Conservation (phyloP, 1,140 invertebrate genomes). For the Metopolophium dirhodum region DNA sequence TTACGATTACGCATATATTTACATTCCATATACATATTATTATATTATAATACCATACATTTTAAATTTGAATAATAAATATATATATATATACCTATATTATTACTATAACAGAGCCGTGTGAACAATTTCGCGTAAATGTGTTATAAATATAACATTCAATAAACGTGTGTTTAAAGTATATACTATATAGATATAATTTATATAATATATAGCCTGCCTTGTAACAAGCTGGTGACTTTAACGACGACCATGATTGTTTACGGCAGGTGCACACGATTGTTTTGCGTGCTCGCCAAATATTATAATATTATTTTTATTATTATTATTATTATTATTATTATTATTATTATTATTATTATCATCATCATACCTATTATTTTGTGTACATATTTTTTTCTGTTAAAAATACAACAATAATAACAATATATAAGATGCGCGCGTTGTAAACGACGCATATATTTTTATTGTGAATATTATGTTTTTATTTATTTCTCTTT, state of each 20-base stretch:
- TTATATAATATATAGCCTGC: not conserved
- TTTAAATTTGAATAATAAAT: not conserved
- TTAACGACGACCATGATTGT: not conserved
- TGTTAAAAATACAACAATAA: not conserved
- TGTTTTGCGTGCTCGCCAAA: not conserved
- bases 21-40: not conserved
- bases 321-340: no score
- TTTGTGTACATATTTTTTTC: not conserved
- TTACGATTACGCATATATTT: not conserved
- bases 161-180: not conserved
- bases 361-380: not conserved
- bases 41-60: not conserved
- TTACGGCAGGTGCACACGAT: not conserved
- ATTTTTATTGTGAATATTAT: not conserved
- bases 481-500: not conserved
- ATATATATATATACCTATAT: no score
- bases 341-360: not conserved
- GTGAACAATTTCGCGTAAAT: not conserved
- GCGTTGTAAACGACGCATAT: conserved; percentile 10
- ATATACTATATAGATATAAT: not conserved
- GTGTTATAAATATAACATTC: not conserved
- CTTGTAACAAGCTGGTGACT: not conserved
- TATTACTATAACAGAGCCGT: not conserved
- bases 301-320: not conserved
- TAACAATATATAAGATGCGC: not conserved